A percentile compares a stretch with the other conserved stretches of the same genome.
These are phyloP conservation scores for Phrynosoma platyrhinos DNA, from an alignment of 2,113 vertebrate genomes.

Conservation along the genomic window DNA sequence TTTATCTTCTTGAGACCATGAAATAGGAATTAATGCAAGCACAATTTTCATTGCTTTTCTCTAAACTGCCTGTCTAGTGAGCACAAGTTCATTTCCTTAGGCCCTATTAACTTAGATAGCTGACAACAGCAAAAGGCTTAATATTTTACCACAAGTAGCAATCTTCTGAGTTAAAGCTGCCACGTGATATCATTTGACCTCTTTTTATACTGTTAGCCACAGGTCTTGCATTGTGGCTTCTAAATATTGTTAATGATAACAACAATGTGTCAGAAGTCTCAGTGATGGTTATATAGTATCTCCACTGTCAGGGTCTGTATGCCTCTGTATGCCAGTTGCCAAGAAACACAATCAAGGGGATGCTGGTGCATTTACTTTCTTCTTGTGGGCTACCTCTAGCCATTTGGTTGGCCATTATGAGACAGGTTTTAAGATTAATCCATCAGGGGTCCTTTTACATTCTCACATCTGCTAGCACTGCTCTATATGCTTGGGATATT, in stretches of 20 bases:
- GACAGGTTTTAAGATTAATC: too few species aligned
- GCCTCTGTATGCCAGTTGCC: background rate
- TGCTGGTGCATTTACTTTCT: too few species aligned
- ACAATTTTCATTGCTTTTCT: slow-evolving; percentile 45
- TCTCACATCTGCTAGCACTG: background rate
- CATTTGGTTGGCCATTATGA: too few species aligned
- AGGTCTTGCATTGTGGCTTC: slow-evolving; percentile 15
- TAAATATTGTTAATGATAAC: slow-evolving; percentile 18
- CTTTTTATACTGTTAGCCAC: slow-evolving; percentile 41
- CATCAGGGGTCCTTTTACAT: too few species aligned
- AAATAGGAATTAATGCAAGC: slow-evolving; percentile 54
- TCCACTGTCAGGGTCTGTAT: too few species aligned
- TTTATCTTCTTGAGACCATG: slow-evolving; percentile 44
- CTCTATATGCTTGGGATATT: background rate
- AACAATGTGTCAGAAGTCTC: background rate
- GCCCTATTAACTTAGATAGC: slow-evolving; percentile 40
- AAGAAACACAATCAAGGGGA: background rate
- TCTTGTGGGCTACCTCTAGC: too few species aligned
- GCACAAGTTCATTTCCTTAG: slow-evolving; percentile 33
- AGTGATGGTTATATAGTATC: too few species aligned
- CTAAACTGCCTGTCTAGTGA: slow-evolving; percentile 9
- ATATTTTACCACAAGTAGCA: slow-evolving; percentile 38
- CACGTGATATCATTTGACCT: slow-evolving; percentile 59
- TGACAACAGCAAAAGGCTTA: slow-evolving; percentile 48
- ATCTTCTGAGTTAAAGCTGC: slow-evolving; percentile 56